phyloP scores from a whole-genome alignment of 2,113 vertebrate genomes.

The Serilophus lunatus region DNA sequence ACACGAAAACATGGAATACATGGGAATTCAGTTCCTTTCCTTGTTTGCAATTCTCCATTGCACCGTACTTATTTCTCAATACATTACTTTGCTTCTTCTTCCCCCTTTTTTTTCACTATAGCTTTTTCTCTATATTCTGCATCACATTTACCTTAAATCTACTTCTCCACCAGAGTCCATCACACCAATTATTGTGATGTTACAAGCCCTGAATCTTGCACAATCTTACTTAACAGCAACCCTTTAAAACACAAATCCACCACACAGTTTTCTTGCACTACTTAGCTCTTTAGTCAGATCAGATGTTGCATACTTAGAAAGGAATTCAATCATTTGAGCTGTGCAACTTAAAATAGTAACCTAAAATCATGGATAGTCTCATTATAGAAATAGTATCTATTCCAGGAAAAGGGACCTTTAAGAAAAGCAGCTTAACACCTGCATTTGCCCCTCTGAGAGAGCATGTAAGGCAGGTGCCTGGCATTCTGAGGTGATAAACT shows the following conservation, averaged over 20 bases:
- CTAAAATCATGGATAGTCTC: neutral
- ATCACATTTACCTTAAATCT: neutral
- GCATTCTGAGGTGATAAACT: neutral
- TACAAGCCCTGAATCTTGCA: neutral
- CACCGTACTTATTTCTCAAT: neutral
- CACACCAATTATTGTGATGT: neutral
- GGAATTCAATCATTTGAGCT: neutral
- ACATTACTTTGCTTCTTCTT: neutral
- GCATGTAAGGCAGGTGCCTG: neutral
- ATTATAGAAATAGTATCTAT: accelerated
- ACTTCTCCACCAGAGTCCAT: neutral
- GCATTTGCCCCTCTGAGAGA: neutral
- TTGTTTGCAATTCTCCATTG: neutral
- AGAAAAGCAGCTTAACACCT: neutral
- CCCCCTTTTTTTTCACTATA: neutral
- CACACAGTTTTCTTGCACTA: neutral
- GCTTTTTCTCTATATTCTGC: neutral
- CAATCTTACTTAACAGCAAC: neutral
- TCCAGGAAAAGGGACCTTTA: neutral
- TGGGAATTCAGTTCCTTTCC: neutral
- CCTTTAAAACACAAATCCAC: neutral
- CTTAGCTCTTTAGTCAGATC: neutral
- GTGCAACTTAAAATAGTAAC: neutral
- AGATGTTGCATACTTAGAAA: neutral
- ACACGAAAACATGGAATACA: neutral